Base-by-base conservation (phyloP, 2,797 vertebrate species). In the Cyprinella venusta region DNA sequence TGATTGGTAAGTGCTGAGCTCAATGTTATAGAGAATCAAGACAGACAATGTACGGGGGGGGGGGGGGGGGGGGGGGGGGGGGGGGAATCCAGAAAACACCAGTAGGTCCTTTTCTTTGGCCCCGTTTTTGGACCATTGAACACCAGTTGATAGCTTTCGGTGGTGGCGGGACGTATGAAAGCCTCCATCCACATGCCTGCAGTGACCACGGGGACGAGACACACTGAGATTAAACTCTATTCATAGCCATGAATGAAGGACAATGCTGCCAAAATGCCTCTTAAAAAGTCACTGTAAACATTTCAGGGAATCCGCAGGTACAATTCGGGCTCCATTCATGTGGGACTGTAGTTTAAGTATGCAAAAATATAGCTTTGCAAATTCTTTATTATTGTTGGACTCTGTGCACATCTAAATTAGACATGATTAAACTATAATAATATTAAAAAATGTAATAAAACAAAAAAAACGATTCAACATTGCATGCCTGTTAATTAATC, bases 221-320 rank as follows among this genome's bases (percentile, higher is more conserved):
- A 85, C 90, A 72, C 91, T 89, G 88, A 91, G 88, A 92, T 92
- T 91, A 88, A 89, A 88, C 92, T 91, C 94, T 95, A 94, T 94
- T 94, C 93, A 93, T 94, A 94, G 92, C 91, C 88, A 74, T 90
- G 93, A 94, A 94, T 94, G 94, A 94, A 92, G 85, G 91, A 92
- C 91, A 86, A 76, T 70, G 40, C 76, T 92, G 93, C 93, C 93
- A 93, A 88, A 87, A 52, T 26, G 86, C 84, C 88, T 93, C 65
- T 91, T 91, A 89, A 89, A 90, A 86, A 89, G 86, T 80, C 83
- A 89, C 89, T 86, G 91, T 91, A 92, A 94, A 93, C 91, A 93
- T 88, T 84, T 67, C 84, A 90, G 88, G 86, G 91, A 93, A 92
- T 92, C 91, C 91, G 93, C 93, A 94, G 93, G 93, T 94, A 91